phyloP scores from a whole-genome alignment of 2,113 vertebrate genomes.

The Mustela nigripes region DNA sequence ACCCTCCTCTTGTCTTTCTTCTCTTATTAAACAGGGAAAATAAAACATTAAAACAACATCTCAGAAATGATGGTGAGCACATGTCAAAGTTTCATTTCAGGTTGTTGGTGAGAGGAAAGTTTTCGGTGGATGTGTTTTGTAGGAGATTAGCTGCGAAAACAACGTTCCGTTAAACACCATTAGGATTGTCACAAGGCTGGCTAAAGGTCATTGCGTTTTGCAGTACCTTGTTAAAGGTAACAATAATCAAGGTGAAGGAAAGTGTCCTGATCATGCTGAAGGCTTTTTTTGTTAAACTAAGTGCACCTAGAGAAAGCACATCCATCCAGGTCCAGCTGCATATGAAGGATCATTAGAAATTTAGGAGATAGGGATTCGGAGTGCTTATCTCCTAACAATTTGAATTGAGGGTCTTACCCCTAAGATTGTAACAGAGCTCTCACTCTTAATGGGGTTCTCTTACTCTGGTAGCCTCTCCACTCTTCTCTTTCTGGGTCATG shows the following conservation, averaged over 20 bases:
- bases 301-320: fast-evolving
- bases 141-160: not conserved
- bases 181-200: not conserved
- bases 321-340: too few species aligned
- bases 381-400: not conserved
- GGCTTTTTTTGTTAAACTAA: not conserved
- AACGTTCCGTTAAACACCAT: not conserved
- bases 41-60: not conserved
- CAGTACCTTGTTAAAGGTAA: not conserved
- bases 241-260: not conserved
- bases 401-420: not conserved
- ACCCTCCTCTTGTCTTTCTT: not conserved
- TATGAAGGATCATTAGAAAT: not conserved
- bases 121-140: not conserved
- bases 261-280: not conserved
- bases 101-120: not conserved
- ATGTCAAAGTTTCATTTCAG: not conserved
- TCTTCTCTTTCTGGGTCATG: not conserved
- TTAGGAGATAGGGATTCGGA: not conserved
- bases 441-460: fast-evolving
- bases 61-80: not conserved
- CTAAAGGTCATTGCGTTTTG: not conserved
- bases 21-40: not conserved
- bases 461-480: not conserved
- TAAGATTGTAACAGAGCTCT: not conserved